These are phyloP conservation scores for Euschistus heros DNA, from an alignment of 1,140 invertebrate species.

Conservation along the genomic window DNA sequence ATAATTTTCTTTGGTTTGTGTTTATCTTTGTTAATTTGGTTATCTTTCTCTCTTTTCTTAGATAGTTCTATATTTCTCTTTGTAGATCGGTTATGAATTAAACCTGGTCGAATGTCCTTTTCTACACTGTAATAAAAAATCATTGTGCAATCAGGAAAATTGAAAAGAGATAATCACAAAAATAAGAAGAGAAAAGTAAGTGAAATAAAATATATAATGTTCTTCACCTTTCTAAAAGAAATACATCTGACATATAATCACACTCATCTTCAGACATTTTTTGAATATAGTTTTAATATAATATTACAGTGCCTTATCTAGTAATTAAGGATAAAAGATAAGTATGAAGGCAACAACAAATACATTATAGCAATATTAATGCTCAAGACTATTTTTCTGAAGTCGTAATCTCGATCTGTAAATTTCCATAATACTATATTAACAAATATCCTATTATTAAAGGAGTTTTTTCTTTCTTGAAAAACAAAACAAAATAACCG, in stretches of 20 bases:
- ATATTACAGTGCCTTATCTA: no score
- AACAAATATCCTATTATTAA: no score
- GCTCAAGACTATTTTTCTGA: no score
- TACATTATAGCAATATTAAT: no score
- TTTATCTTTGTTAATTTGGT: conserved; percentile 38
- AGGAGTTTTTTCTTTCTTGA: no score
- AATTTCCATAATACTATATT: no score
- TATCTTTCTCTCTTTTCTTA: conserved; percentile 40
- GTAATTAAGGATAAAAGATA: no score
- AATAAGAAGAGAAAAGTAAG: background rate
- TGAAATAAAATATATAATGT: background rate
- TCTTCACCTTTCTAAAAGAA: conserved; percentile 39
- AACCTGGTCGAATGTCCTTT: conserved; percentile 45
- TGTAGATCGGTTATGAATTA: conserved; percentile 45
- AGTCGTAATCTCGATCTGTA: no score
- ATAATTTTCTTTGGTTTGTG: conserved; percentile 40
- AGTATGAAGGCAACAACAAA: no score
- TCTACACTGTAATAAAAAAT: conserved; percentile 27
- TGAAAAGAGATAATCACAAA: conserved; percentile 27
- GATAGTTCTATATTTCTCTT: conserved; percentile 47
- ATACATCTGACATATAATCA: conserved; percentile 57
- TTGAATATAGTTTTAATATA: no score
- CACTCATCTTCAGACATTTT: conserved; percentile 40
- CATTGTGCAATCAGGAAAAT: background rate
- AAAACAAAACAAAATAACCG: no score